These are phyloP conservation scores for Muscicapa comitata DNA, from an alignment of 2,797 vertebrate species.

Conservation along the genomic window DNA sequence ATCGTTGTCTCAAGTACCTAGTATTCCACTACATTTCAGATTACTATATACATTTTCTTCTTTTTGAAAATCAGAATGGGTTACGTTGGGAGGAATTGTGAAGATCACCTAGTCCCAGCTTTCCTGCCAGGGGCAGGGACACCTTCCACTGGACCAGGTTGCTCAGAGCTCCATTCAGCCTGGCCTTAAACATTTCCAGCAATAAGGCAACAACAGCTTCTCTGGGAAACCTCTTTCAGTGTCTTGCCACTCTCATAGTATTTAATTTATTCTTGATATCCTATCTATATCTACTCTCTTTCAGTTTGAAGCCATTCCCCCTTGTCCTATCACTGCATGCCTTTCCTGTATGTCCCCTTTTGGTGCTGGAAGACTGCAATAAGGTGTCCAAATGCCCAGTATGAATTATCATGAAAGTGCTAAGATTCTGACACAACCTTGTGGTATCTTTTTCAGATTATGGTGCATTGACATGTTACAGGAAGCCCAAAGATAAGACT, in stretches of 20 bases:
- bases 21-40: background rate
- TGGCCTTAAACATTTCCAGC: background rate
- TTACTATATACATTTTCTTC: background rate
- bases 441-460: background rate
- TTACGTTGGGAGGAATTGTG: background rate
- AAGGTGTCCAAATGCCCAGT: background rate
- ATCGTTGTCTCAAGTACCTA: background rate
- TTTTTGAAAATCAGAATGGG: background rate
- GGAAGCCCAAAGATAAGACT: background rate
- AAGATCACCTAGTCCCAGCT: background rate
- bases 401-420: background rate
- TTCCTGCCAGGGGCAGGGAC: no score
- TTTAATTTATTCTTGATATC: background rate
- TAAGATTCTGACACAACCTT: background rate
- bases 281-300: background rate
- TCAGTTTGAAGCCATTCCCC: background rate
- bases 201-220: background rate
- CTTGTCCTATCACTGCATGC: no score
- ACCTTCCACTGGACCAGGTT: background rate
- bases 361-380: background rate
- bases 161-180: background rate
- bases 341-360: background rate
- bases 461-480: background rate
- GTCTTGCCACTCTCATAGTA: background rate
- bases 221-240: background rate